Evolutionary conservation across 2,888 invertebrate species (phyloP).

Genomic region (Chrysolina americana): DNA sequence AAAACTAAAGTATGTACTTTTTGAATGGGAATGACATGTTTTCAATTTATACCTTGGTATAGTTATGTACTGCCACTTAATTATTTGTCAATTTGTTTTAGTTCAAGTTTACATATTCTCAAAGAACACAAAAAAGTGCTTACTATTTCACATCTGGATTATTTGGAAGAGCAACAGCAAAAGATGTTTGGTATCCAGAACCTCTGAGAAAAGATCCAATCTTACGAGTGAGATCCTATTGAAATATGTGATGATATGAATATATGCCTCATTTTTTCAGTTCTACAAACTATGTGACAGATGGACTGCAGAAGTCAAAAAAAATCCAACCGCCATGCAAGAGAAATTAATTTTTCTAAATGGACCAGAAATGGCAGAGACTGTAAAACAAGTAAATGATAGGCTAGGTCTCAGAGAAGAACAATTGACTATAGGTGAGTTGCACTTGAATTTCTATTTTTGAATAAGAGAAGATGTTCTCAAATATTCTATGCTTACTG

Average conservation of each 20-base stretch:
- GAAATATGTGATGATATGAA: conserved; percentile 2
- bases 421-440: conserved; percentile 71
- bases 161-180: conserved; percentile 77
- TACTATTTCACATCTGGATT: conserved; percentile 82
- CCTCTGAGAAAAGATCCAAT: conserved; percentile 72
- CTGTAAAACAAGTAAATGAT: conserved; percentile 74
- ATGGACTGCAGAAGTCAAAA: conserved; percentile 64
- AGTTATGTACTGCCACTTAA: no score
- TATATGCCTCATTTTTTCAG: conserved; percentile 53
- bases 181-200: conserved; percentile 77
- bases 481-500: no score
- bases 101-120: conserved; percentile 85
- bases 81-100: conserved; percentile 65
- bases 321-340: conserved; percentile 58
- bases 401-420: conserved; percentile 65
- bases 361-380: conserved; percentile 69
- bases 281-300: conserved; percentile 67
- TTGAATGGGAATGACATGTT: no score
- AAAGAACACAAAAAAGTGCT: conserved; percentile 84
- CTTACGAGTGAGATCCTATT: conserved; percentile 61
- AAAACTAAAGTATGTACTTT: no score
- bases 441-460: conserved; percentile 43
- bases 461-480: no score
- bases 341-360: conserved; percentile 61
- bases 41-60: no score